These are phyloP conservation scores for Drosophila novamexicana DNA, from an alignment of 1,140 invertebrate species.

Conservation along the genomic window DNA sequence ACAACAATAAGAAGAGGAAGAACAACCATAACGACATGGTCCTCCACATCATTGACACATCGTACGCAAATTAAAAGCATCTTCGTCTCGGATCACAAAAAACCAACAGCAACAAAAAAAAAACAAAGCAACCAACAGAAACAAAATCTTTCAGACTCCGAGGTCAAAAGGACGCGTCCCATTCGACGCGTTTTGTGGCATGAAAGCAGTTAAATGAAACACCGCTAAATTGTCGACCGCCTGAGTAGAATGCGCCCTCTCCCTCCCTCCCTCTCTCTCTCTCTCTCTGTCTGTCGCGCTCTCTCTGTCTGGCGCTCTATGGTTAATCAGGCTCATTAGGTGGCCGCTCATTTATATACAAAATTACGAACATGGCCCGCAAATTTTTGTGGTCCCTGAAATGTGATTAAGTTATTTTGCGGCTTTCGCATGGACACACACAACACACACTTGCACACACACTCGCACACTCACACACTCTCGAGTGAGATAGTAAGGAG, in stretches of 20 bases:
- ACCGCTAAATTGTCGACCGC: slow-evolving; percentile 65
- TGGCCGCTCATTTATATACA: slow-evolving; percentile 83
- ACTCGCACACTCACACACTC: slow-evolving; percentile 16
- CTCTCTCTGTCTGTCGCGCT: background rate
- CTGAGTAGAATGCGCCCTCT: slow-evolving; percentile 32
- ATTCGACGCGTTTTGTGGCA: slow-evolving; percentile 81
- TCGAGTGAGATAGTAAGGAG: slow-evolving; percentile 23
- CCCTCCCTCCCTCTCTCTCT: background rate
- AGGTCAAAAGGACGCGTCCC: slow-evolving; percentile 82
- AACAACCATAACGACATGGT: slow-evolving; percentile 47
- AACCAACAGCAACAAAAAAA: background rate
- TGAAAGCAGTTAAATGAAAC: slow-evolving; percentile 83
- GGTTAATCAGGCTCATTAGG: slow-evolving; percentile 84
- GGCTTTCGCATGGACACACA: slow-evolving; percentile 43
- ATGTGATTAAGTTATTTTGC: slow-evolving; percentile 84
- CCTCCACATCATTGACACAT: slow-evolving; percentile 80
- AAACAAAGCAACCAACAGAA: slow-evolving; percentile 30
- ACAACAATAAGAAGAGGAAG: slow-evolving; percentile 32
- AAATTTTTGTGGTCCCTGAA: slow-evolving; percentile 80
- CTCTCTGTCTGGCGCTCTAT: slow-evolving; percentile 33
- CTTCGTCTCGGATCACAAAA: slow-evolving; percentile 57
- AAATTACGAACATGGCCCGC: slow-evolving; percentile 79
- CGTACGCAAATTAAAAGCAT: slow-evolving; percentile 82
- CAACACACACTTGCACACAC: slow-evolving; percentile 18
- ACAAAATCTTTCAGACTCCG: slow-evolving; percentile 43